Evolutionary conservation across 2,888 invertebrate species (phyloP).

Genomic region (Chalcis sispes): DNA sequence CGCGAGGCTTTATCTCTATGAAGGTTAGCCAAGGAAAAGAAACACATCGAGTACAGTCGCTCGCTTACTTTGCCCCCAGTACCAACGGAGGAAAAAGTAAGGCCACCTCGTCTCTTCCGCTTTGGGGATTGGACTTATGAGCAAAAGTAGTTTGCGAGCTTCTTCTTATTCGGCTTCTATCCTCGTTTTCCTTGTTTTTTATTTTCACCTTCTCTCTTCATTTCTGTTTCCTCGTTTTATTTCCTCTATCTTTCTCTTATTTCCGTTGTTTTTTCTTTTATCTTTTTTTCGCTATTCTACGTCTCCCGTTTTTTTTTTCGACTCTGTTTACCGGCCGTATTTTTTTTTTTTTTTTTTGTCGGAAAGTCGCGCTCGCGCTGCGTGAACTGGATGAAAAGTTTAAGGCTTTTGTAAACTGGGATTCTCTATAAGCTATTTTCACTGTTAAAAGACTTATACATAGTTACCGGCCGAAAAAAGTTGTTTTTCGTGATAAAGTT

Average conservation of each 20-base stretch:
- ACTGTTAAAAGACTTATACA: slow-evolving; percentile 48
- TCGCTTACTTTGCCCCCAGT: slow-evolving; percentile 34
- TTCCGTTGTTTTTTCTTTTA: neutral
- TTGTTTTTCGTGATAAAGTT: slow-evolving; percentile 40
- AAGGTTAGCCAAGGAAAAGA: slow-evolving; percentile 1
- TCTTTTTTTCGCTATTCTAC: neutral
- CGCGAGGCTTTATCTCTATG: slow-evolving; percentile 12
- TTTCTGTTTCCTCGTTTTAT: slow-evolving; percentile 2
- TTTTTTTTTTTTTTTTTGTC: slow-evolving; percentile 8
- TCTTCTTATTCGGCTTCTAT: slow-evolving; percentile 14
- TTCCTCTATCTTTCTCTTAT: neutral
- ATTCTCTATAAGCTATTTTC: slow-evolving; percentile 52
- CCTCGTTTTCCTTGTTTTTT: neutral
- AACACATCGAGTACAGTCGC: slow-evolving; percentile 28
- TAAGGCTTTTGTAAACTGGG: slow-evolving; percentile 48
- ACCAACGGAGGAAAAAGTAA: slow-evolving; percentile 9
- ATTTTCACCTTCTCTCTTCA: neutral
- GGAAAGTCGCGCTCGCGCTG: neutral
- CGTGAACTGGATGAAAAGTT: slow-evolving; percentile 51
- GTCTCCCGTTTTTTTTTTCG: slow-evolving; percentile 12
- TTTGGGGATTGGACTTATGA: slow-evolving; percentile 46
- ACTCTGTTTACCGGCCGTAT: too few species aligned
- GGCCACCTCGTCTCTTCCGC: slow-evolving; percentile 24
- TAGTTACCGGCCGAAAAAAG: slow-evolving; percentile 43
- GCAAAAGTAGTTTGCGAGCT: slow-evolving; percentile 34